phyloP scores from a whole-genome alignment of 30 jellyfish, hydroid and myxozoan genomes.

The Catostylus mosaicus region DNA sequence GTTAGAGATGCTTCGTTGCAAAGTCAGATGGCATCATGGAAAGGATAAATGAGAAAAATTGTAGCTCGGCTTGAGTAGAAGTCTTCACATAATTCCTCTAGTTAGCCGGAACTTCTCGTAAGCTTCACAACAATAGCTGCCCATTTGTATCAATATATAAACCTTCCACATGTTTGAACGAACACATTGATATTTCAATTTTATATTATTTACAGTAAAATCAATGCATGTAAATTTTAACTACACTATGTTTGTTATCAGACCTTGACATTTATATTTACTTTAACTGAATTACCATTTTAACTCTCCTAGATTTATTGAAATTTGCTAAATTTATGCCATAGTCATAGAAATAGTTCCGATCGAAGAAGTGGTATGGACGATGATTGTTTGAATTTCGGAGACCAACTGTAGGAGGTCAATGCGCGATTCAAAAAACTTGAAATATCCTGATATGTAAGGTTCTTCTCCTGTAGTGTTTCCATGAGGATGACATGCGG shows the following conservation, averaged over 20 bases:
- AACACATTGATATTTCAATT: background rate
- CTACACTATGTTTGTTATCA: background rate
- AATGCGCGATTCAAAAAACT: no score
- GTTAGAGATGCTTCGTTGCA: no score
- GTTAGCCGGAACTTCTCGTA: no score
- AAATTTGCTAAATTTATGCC: constrained; percentile 4
- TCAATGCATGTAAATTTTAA: background rate
- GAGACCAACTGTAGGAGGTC: constrained; percentile 56
- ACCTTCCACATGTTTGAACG: background rate
- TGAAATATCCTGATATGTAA: constrained; percentile 45
- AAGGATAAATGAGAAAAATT: no score
- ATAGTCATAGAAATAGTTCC: no score
- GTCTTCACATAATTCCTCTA: no score
- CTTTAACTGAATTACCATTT: no score
- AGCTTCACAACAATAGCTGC: no score
- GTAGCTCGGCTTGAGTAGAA: no score
- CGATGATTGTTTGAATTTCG: constrained; percentile 36
- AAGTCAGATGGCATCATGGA: no score
- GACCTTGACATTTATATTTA: background rate
- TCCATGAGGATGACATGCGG: constrained; percentile 52
- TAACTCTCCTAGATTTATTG: background rate
- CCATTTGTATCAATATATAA: no score
- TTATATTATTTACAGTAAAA: no score
- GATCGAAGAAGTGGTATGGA: constrained; percentile 10
- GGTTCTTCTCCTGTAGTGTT: constrained; percentile 68